Conservation (phyloP, 2,888 invertebrate genomes). For the Tiliacea citrago region DNA sequence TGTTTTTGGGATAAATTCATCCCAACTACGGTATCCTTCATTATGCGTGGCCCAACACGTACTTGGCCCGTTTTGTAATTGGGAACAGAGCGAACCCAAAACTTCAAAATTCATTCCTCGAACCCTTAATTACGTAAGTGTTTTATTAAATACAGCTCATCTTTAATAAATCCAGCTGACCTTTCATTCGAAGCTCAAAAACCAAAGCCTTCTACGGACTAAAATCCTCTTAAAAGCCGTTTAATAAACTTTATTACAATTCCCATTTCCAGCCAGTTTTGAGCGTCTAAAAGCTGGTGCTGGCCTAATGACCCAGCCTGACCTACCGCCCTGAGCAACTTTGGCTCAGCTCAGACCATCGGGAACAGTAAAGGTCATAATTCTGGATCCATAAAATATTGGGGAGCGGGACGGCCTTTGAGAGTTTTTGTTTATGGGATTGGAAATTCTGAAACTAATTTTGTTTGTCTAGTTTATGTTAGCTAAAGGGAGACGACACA, state of each 20-base stretch:
- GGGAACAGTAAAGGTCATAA: slow-evolving; percentile 32
- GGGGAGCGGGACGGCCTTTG: not conserved
- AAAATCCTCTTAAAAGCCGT: slow-evolving; percentile 36
- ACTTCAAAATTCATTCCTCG: not conserved
- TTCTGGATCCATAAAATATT: slow-evolving; percentile 20
- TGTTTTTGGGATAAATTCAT: no score
- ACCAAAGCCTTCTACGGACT: slow-evolving; percentile 3
- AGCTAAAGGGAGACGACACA: not conserved
- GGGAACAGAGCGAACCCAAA: not conserved
- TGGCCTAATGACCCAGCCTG: slow-evolving; percentile 53
- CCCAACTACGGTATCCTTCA: no score
- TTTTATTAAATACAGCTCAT: not conserved
- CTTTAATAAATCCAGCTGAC: not conserved
- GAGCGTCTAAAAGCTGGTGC: slow-evolving; percentile 40
- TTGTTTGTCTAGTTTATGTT: not conserved
- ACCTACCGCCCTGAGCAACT: slow-evolving; percentile 44
- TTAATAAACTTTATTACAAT: slow-evolving; percentile 50
- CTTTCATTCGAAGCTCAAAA: slow-evolving; percentile 1
- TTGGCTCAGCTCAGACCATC: slow-evolving; percentile 33
- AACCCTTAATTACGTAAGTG: not conserved
- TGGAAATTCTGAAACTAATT: not conserved
- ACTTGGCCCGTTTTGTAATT: not conserved
- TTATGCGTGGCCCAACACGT: no score
- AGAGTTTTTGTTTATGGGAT: not conserved
- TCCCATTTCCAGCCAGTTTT: slow-evolving; percentile 27